Evolutionary conservation across 1,140 invertebrate species (phyloP), one percentile per base, ranked within the genome.

Genomic region (Hydropsyche tenuis): DNA sequence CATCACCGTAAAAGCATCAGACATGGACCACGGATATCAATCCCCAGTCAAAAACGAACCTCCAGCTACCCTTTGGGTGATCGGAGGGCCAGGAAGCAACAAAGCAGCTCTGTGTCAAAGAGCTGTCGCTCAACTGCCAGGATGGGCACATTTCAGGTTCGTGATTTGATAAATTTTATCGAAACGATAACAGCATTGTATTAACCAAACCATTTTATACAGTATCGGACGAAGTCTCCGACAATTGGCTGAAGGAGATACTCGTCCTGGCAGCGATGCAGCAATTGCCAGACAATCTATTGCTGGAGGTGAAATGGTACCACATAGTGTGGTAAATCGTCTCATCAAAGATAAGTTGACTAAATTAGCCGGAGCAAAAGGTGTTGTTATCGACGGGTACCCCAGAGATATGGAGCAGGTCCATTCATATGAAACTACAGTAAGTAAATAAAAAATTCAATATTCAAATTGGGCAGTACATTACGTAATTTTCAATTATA

Each of bases 301-400:
- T 73, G 87, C 89, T 42, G 89, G 89, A n/a, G 95, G 95, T 6
- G 94, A 96, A 81, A 87, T 96, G 82, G 93, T 93, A 1, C 88
- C 93, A 0, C 83, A 90, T 74, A 89, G 90, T 18, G 82, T 90
- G 9, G 85, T 93, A 0, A 87, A 89, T 81, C 88, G 88, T 76
- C 78, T 93, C 0, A 84, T 94, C 0, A 88, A 90, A n/a, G 85
- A 85, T 48, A 87, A 90, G 72, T 85, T 92, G 71, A 83, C 82
- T 1, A 80, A 63, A 18, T 82, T 81, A 0, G 75, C 79, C 4
- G 48, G 45, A 1, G 68, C 73, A n/a, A 46, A 87, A 18, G 95
- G 95, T 12, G 90, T 96, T 71, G 87, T 98, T 63, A 89, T 98
- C 30, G 95, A 96, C 81, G 95, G 95, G 0, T 97, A 93, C 83